phyloP scores from a whole-genome alignment of 2,113 vertebrate species.

The Dendrocopos noguchii region DNA sequence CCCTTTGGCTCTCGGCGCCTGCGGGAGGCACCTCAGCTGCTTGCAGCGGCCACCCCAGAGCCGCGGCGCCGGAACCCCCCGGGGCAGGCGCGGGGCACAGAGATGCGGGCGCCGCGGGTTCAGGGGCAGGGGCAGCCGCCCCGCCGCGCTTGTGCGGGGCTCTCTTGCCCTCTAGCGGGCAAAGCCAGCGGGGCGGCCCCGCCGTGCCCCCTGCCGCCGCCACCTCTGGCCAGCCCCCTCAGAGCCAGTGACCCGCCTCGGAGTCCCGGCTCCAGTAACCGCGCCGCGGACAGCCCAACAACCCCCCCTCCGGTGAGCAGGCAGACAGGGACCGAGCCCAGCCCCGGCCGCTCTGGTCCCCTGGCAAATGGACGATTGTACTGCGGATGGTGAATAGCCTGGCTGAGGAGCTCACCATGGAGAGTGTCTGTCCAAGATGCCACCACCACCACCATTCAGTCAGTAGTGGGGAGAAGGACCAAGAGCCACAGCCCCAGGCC shows the following conservation, averaged over 20 bases:
- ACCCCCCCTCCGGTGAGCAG: not conserved
- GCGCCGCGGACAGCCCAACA: not conserved
- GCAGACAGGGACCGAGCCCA: not conserved
- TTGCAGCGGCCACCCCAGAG: not conserved
- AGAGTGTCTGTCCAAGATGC: not conserved
- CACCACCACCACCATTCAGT: not conserved
- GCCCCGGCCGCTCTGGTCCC: not conserved
- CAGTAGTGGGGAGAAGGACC: not conserved
- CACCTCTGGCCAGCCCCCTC: not conserved
- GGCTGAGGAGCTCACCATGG: not conserved
- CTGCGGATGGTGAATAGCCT: not conserved
- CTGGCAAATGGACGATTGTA: not conserved
- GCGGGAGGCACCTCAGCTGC: not conserved
- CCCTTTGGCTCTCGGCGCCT: not conserved
- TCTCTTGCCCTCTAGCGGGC: conserved; percentile 64
- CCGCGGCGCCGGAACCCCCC: not conserved
- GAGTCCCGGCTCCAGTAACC: no score
- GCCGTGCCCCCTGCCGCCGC: not conserved
- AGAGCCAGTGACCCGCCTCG: not conserved
- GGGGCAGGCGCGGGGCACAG: not conserved
- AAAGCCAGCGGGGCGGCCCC: conserved; percentile 45
- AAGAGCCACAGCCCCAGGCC: not conserved
- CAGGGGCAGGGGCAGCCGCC: not conserved
- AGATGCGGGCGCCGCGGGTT: not conserved
- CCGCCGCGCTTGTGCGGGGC: conserved; percentile 20